These are phyloP conservation scores for Nasonia oneida DNA, from an alignment of 2,888 invertebrate genomes.

Conservation along the genomic window DNA sequence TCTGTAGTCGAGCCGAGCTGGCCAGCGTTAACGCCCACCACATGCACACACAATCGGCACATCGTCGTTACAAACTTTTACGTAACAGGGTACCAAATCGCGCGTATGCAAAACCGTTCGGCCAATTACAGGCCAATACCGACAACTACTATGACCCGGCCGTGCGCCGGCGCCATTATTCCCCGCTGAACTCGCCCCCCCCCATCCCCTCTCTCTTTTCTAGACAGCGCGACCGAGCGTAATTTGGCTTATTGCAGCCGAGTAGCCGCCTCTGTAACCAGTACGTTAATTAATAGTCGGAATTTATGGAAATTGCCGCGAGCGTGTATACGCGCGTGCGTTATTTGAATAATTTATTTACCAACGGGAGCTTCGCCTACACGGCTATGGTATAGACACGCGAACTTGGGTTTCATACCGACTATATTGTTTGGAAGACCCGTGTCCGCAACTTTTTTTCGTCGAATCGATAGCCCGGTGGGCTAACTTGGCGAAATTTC, in stretches of 20 bases:
- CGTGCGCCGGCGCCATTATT: not conserved
- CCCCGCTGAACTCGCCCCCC: not conserved
- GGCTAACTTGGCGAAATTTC: constrained; percentile 37
- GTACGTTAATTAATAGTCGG: constrained; percentile 54
- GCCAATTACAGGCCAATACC: constrained; percentile 2
- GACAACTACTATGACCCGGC: not conserved
- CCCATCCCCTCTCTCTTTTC: not conserved
- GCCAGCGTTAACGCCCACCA: not conserved
- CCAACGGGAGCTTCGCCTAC: not conserved
- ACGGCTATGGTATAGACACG: not conserved
- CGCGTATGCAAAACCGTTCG: constrained; percentile 1
- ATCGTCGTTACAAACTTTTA: not conserved
- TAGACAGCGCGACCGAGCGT: no score
- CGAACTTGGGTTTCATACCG: not conserved
- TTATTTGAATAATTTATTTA: constrained; percentile 56
- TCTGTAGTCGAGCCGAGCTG: not conserved
- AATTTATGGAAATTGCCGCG: constrained; percentile 38
- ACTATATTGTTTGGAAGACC: not conserved
- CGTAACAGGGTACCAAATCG: constrained; percentile 6
- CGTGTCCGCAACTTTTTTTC: not conserved
- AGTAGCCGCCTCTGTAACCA: not conserved
- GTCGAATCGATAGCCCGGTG: not conserved
- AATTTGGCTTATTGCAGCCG: constrained; percentile 13
- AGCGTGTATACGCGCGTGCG: not conserved
- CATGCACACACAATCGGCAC: not conserved